These are phyloP conservation scores for Deilephila porcellus DNA, from an alignment of 2,888 invertebrate species.

Conservation along the genomic window DNA sequence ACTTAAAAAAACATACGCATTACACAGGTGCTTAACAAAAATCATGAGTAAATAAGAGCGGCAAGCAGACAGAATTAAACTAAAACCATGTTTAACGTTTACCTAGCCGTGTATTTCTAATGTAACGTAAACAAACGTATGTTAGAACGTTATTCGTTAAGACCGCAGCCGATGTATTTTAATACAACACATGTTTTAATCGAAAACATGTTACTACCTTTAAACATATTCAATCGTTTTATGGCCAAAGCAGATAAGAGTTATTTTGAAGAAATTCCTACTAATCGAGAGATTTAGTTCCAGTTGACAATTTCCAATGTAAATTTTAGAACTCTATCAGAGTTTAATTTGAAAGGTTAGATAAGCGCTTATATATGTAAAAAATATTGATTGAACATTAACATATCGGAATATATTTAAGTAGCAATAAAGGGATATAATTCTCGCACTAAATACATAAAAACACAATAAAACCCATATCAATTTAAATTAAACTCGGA, in stretches of 20 bases:
- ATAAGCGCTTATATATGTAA: neutral
- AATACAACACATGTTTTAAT: constrained; percentile 41
- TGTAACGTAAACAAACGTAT: constrained; percentile 56
- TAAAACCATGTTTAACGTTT: constrained; percentile 55
- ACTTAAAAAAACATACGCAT: neutral
- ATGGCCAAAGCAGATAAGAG: neutral
- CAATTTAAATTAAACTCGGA: neutral
- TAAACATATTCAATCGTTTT: neutral
- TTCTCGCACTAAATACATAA: neutral
- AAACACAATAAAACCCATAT: neutral
- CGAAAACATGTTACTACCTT: neutral
- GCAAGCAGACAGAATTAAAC: constrained; percentile 33
- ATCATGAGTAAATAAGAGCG: neutral
- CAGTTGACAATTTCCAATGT: too few species aligned
- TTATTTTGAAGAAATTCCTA: too few species aligned
- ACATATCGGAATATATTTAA: neutral
- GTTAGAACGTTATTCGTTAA: constrained; percentile 51
- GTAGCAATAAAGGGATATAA: neutral
- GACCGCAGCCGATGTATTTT: constrained; percentile 52
- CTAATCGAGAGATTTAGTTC: too few species aligned
- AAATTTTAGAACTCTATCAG: too few species aligned
- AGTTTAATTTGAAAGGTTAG: neutral
- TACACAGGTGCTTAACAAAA: constrained; percentile 12
- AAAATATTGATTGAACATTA: neutral
- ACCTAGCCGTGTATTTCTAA: constrained; percentile 51